phyloP scores from a whole-genome alignment of 2,113 vertebrate species.

The Mustela lutreola region DNA sequence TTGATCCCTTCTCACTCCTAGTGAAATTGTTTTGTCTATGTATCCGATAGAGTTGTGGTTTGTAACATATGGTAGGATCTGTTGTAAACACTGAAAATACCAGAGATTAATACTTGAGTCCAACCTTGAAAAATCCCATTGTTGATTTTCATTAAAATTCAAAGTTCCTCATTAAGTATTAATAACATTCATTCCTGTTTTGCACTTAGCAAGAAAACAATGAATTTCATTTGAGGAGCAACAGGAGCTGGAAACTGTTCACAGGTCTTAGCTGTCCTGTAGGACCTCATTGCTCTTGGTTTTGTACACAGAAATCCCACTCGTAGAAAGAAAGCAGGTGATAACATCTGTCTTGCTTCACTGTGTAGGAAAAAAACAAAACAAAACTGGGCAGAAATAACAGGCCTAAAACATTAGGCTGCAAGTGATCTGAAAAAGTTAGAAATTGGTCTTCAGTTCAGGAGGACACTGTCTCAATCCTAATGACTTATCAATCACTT shows the following conservation, averaged over 20 bases:
- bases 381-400: slow-evolving; percentile 48
- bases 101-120: slow-evolving; percentile 61
- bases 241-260: background rate
- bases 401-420: background rate
- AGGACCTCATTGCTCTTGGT: background rate
- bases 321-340: background rate
- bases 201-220: slow-evolving; percentile 71
- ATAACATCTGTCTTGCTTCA: slow-evolving; percentile 34
- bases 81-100: slow-evolving; percentile 54
- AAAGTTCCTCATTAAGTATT: slow-evolving; percentile 67
- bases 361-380: slow-evolving; percentile 57
- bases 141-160: slow-evolving; percentile 74
- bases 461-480: slow-evolving; percentile 11
- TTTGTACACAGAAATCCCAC: background rate
- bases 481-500: slow-evolving; percentile 64
- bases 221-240: slow-evolving; percentile 77
- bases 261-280: slow-evolving; percentile 39
- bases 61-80: slow-evolving; percentile 51
- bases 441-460: slow-evolving; percentile 61
- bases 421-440: slow-evolving; percentile 31
- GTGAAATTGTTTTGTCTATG: slow-evolving; percentile 28
- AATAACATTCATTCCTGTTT: slow-evolving; percentile 72
- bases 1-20: background rate
- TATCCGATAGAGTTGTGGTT: background rate
- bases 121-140: slow-evolving; percentile 63